phyloP scores from a whole-genome alignment of 2,113 vertebrate species.

The Dryoscopus gambensis region DNA sequence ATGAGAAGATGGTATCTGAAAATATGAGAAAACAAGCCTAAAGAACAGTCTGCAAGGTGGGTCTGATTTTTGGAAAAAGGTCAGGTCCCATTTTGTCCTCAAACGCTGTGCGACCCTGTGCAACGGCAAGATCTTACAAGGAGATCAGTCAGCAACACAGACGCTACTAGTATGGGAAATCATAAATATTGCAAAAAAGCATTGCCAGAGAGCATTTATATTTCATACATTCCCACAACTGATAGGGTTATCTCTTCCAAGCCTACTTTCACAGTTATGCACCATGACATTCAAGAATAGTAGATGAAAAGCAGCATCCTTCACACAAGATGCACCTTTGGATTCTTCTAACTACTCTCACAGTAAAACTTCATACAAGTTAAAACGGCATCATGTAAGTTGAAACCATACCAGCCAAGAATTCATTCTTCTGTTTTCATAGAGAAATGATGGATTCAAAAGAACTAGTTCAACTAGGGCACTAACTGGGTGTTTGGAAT shows the following conservation, averaged over 20 bases:
- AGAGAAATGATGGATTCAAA: not conserved
- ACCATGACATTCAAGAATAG: accelerated
- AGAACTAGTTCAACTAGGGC: not conserved
- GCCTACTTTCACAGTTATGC: not conserved
- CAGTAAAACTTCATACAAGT: not conserved
- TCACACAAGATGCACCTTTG: not conserved
- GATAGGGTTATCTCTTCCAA: not conserved
- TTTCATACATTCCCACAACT: not conserved
- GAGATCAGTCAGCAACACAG: not conserved
- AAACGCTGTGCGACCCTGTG: not conserved
- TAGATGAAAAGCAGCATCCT: not conserved
- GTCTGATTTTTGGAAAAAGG: not conserved
- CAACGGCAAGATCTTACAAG: not conserved
- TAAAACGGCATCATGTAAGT: not conserved
- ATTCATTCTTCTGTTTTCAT: not conserved
- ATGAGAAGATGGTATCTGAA: not conserved
- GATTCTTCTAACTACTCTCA: not conserved
- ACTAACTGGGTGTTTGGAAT: not conserved
- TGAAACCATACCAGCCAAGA: not conserved
- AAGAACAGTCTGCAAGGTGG: not conserved
- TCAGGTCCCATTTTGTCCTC: not conserved
- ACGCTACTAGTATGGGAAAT: not conserved
- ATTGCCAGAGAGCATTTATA: not conserved
- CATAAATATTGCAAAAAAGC: not conserved
- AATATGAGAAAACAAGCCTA: not conserved